phyloP scores from a whole-genome alignment of 92 coral and sea anemone species.

The Muricea muricata region DNA sequence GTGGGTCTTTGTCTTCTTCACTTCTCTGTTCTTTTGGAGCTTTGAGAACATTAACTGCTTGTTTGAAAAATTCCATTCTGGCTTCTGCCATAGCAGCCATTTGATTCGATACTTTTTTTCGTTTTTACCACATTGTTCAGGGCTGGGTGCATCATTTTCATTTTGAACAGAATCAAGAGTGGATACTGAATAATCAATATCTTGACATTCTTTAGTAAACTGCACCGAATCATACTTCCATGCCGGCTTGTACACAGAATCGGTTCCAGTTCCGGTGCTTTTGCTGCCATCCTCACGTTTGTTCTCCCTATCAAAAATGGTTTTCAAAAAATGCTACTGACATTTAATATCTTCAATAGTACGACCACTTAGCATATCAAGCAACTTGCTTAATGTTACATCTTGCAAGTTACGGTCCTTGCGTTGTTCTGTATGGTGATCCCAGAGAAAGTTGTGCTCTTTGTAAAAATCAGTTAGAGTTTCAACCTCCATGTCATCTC shows the following conservation, averaged over 20 bases:
- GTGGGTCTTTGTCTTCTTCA: neutral
- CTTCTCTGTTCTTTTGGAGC: neutral
- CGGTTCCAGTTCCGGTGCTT: conserved; percentile 51
- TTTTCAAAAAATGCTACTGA: conserved; percentile 60
- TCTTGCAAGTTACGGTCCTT: conserved; percentile 58
- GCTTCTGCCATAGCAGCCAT: conserved; percentile 19
- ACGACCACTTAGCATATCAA: conserved; percentile 41
- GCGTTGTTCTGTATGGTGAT: conserved; percentile 53
- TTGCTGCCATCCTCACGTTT: conserved; percentile 64
- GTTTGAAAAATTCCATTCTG: conserved; percentile 37
- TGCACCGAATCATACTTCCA: conserved; percentile 43
- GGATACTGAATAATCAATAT: conserved; percentile 44
- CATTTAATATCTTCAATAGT: conserved; percentile 55
- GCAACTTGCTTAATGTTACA: conserved; percentile 33
- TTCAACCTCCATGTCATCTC: conserved; percentile 57
- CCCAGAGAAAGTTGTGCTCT: conserved; percentile 63
- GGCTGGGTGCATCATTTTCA: conserved; percentile 2
- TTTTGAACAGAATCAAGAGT: conserved; percentile 7
- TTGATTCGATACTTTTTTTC: conserved; percentile 34
- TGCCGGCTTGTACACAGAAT: conserved; percentile 34
- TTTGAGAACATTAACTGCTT: conserved; percentile 44
- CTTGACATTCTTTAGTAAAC: conserved; percentile 48
- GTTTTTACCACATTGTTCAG: neutral
- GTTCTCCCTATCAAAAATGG: conserved; percentile 57
- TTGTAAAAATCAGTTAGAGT: conserved; percentile 48